Evolutionary conservation across 2,888 invertebrate species (phyloP), one percentile per base, ranked within the genome.

Genomic region (Conchocele bisecta): DNA sequence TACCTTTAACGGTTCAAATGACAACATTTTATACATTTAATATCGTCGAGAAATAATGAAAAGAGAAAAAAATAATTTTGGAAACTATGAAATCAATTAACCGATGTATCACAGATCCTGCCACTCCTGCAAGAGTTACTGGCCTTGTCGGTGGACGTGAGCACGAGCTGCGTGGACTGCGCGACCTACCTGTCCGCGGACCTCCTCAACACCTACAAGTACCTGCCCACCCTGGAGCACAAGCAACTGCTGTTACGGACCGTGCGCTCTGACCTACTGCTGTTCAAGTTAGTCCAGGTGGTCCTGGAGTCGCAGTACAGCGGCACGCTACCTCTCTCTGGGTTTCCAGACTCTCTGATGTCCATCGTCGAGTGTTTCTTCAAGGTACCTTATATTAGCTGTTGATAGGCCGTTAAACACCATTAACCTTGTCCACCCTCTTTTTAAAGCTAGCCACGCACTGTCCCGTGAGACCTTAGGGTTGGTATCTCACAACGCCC

Each of bases 111-210:
- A n/a, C n/a, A n/a, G n/a, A n/a, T n/a, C n/a, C n/a, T n/a, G n/a
- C n/a, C n/a, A n/a, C n/a, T n/a, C n/a, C n/a, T n/a, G n/a, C 81
- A 86, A 69, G 72, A 73, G 20, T 51, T 86, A 37, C 58, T 86
- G 22, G 50, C 56, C 1, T 39, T 86, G 0, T 64, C 68, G 20
- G 65, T 86, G 9, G 61, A 79, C 24, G 73, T 83, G 3, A 83
- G 82, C 51, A 64, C 73, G 28, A 78, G 77, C 42, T 75, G 75
- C 35, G 57, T 65, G 1, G 84, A 83, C 51, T 75, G 80, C 53
- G 83, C 84, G 4, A 75, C 66, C 24, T 35, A 56, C 9, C 46
- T 84, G 1, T 79, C 83, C 2, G 15, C 24, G 3, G 83, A 81
- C 31, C 48, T 86, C 51, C 50, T 74, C 4, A 65, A 60, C 46